phyloP scores from a whole-genome alignment of 2,113 vertebrate genomes.

The Stegastes partitus region DNA sequence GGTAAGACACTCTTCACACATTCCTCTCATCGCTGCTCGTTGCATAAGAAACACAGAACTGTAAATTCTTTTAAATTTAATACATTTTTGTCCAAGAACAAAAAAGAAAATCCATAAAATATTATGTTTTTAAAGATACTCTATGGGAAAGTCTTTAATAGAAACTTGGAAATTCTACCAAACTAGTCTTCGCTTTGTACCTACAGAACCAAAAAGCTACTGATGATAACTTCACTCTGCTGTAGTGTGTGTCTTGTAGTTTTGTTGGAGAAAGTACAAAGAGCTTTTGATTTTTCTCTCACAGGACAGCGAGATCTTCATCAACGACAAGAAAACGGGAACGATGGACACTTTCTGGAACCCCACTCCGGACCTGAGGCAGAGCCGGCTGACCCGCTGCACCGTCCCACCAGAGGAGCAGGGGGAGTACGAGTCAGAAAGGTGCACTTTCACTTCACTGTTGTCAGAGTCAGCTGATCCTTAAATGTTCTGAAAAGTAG shows the following conservation, averaged over 20 bases:
- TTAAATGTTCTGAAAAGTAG: background rate
- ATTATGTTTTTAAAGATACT: too few relatives aligned
- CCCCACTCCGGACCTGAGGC: constrained; percentile 92
- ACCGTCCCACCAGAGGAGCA: constrained; percentile 95
- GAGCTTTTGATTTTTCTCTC: background rate
- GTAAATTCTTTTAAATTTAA: too few relatives aligned
- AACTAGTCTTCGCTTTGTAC: too few relatives aligned
- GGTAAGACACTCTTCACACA: constrained; percentile 84
- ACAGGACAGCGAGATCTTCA: constrained; percentile 97
- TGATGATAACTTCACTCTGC: too few relatives aligned
- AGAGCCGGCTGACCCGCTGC: constrained; percentile 91
- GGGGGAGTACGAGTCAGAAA: constrained; percentile 94
- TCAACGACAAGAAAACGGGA: constrained; percentile 96
- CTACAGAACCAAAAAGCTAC: too few relatives aligned
- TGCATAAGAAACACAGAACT: background rate
- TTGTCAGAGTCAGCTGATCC: background rate
- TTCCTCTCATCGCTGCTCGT: background rate
- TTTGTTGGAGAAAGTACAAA: background rate
- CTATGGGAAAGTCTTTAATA: too few relatives aligned
- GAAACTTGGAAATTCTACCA: too few relatives aligned
- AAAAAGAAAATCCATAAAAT: too few relatives aligned
- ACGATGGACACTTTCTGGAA: constrained; percentile 94
- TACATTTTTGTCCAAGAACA: background rate
- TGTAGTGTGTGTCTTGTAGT: background rate
- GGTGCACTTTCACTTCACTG: constrained; percentile 77